Base-by-base conservation (phyloP, 2,888 invertebrate genomes). In the Leptothorax acervorum region DNA sequence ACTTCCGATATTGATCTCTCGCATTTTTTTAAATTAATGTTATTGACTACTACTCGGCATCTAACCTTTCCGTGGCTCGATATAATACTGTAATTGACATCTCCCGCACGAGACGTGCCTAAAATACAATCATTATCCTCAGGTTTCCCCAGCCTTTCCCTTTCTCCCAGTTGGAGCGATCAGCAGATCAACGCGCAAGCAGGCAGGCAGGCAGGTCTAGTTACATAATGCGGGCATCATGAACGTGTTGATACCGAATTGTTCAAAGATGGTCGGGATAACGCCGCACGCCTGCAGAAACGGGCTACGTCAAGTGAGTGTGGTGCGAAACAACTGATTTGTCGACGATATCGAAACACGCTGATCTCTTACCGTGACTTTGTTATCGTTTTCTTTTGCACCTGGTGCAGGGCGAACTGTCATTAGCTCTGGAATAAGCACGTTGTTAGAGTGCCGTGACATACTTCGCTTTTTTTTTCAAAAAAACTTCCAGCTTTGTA, bases 221-320 rank as follows among this genome's bases (percentile, higher is more conserved):
- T 90, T 90, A 90, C 70, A 84, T 90, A 90, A 90, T 74, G 82
- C 74, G 71, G 71, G 74, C 62, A 84, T 85, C 82, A 57, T 85
- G 86, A 89, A 87, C 83, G 85, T 75, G 74, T 86, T 48, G 18
- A 55, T 23, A 55, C n/a, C 35, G 65, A 73, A 23, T 42, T 79
- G 78, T 83, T 74, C 62, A 85, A 93, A 85, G 89, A 94, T 94
- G 94, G 94, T 93, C 82, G 93, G 91, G 35, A 90, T 94, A 81
- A 87, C 90, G 71, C 93, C 94, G 83, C 92, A 92, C 66, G 90
- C 91, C 57, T 94, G 93, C 87, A 90, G 92, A 91, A 93, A 92
- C 91, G 92, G 87, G 55, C 86, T 94, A 48, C 91, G 90, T 81
- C 94, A 94, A 90, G 94, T 94, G 39, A 92, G 91, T 91, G 82